Conservation (phyloP, 2,797 vertebrate species). For the Chelmon rostratus region DNA sequence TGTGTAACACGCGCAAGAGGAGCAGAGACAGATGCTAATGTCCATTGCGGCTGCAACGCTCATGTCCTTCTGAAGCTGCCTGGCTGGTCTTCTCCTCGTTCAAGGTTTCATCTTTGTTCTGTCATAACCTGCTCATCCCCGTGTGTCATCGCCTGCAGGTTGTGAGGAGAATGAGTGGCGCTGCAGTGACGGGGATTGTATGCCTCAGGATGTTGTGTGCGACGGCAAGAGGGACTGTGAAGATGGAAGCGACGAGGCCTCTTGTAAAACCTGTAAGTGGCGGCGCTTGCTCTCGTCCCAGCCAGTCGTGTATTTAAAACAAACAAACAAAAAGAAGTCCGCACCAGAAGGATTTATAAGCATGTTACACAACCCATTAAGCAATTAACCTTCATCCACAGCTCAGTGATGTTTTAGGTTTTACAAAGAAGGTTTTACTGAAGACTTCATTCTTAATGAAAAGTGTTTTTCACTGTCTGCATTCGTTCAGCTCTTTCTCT, state of each 20-base stretch:
- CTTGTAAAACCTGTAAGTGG: conserved; percentile 78
- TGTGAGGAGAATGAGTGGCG: conserved; percentile 79
- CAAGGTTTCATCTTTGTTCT: conserved; percentile 19
- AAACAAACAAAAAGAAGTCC: background rate
- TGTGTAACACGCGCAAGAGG: conserved; percentile 45
- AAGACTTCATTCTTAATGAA: conserved; percentile 24
- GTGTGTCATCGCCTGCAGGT: conserved; percentile 58
- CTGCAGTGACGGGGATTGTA: conserved; percentile 80
- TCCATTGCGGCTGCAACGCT: conserved; percentile 16
- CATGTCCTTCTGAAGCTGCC: conserved; percentile 29
- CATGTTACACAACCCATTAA: conserved; percentile 46
- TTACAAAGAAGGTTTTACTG: conserved; percentile 14
- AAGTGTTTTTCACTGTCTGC: conserved; percentile 17
- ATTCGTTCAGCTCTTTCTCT: conserved; percentile 17
- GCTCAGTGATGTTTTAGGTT: conserved; percentile 4
- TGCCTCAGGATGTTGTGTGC: conserved; percentile 79
- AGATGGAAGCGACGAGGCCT: conserved; percentile 85
- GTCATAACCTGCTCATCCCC: conserved; percentile 10
- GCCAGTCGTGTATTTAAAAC: background rate
- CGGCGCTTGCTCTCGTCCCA: conserved; percentile 9
- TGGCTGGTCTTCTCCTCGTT: conserved; percentile 13
- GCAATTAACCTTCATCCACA: conserved; percentile 41
- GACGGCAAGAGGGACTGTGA: conserved; percentile 82
- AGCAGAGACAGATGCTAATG: conserved; percentile 40
- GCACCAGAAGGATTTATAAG: conserved; percentile 14